These are phyloP conservation scores for Halichoeres trimaculatus DNA, from an alignment of 2,113 vertebrate species.

Conservation along the genomic window DNA sequence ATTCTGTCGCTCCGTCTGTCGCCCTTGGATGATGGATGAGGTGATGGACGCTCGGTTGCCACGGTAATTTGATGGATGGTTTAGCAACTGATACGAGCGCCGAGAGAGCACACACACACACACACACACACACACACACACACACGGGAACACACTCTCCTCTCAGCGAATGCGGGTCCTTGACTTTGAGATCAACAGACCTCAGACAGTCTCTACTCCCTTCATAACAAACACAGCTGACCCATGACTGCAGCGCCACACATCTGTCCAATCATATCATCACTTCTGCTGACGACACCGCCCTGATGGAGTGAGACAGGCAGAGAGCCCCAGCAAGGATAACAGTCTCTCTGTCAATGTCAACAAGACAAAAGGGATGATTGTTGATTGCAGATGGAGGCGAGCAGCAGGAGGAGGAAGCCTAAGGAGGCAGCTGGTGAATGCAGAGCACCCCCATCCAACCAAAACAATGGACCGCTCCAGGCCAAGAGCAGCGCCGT, in stretches of 20 bases:
- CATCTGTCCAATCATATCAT: slow-evolving; percentile 48
- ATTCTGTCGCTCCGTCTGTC: slow-evolving; percentile 63
- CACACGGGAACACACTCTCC: not conserved
- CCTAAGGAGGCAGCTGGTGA: not conserved
- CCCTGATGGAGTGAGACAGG: slow-evolving; percentile 35
- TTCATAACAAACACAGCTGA: slow-evolving; percentile 41
- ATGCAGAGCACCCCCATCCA: not conserved
- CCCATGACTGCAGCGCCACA: slow-evolving; percentile 29
- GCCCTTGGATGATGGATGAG: slow-evolving; percentile 78
- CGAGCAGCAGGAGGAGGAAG: not conserved
- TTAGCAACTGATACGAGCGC: slow-evolving; percentile 64
- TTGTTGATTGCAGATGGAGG: slow-evolving; percentile 18
- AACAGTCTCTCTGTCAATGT: slow-evolving; percentile 46
- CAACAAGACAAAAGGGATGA: slow-evolving; percentile 40
- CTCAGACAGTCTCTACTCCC: slow-evolving; percentile 33
- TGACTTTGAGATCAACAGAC: slow-evolving; percentile 63
- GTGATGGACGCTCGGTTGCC: slow-evolving; percentile 68
- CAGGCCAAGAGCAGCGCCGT: too few species aligned
- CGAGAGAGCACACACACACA: slow-evolving; percentile 11
- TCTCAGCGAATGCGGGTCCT: slow-evolving; percentile 24
- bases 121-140: slow-evolving; percentile 12
- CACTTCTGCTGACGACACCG: slow-evolving; percentile 21
- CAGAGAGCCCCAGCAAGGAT: slow-evolving; percentile 5
- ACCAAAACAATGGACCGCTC: not conserved
- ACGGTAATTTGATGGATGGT: slow-evolving; percentile 79